phyloP scores from a whole-genome alignment of 2,113 vertebrate species.

The Scatophagus argus region DNA sequence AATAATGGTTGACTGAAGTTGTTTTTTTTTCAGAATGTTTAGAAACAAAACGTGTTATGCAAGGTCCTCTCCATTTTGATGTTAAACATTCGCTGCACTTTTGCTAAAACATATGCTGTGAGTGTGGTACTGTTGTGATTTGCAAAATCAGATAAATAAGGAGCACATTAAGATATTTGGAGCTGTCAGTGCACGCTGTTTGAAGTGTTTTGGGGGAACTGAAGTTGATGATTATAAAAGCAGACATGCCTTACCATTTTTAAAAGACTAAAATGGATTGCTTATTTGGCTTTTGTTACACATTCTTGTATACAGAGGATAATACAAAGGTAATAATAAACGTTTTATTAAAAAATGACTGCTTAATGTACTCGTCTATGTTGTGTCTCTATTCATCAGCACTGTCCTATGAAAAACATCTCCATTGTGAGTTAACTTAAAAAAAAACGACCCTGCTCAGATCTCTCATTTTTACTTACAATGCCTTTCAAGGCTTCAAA shows the following conservation, averaged over 20 bases:
- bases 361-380: not conserved
- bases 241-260: slow-evolving; percentile 87
- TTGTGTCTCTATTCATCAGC: slow-evolving; percentile 12
- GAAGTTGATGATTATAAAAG: slow-evolving; percentile 75
- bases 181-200: slow-evolving; percentile 73
- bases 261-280: slow-evolving; percentile 82
- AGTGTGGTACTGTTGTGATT: slow-evolving; percentile 74
- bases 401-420: not conserved
- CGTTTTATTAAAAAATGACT: slow-evolving; percentile 76
- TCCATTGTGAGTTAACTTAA: too few relatives aligned
- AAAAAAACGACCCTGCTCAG: too few relatives aligned
- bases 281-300: slow-evolving; percentile 87
- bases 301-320: slow-evolving; percentile 86
- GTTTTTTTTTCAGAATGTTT: slow-evolving; percentile 56
- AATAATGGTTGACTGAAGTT: slow-evolving; percentile 10
- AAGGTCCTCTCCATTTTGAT: slow-evolving; percentile 70
- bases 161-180: slow-evolving; percentile 62
- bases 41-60: slow-evolving; percentile 70
- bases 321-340: slow-evolving; percentile 83
- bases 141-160: slow-evolving; percentile 61
- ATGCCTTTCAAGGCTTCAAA: too few relatives aligned
- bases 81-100: slow-evolving; percentile 76
- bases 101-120: slow-evolving; percentile 76
- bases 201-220: slow-evolving; percentile 66
- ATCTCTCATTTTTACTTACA: too few relatives aligned